A percentile compares a stretch with the other conserved stretches of the same genome.
Conservation (phyloP, 2,797 vertebrate species). For the Gobio occitaniae region DNA sequence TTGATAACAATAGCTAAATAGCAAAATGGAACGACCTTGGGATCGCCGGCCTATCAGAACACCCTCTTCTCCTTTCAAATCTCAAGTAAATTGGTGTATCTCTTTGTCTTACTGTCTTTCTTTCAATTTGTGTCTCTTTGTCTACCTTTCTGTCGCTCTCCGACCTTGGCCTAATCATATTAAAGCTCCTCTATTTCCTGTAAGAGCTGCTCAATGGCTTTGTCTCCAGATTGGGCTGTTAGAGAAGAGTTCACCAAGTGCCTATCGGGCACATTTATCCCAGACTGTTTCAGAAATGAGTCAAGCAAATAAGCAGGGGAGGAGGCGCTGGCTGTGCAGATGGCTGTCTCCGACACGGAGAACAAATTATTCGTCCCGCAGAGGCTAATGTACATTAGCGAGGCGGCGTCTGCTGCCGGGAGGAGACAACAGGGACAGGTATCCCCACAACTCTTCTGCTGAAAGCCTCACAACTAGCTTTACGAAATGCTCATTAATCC, state of each 20-base stretch:
- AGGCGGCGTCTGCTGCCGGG: conserved; percentile 33
- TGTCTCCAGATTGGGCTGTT: conserved; percentile 75
- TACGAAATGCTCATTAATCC: conserved; percentile 59
- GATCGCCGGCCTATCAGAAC: neutral
- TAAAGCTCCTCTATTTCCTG: conserved; percentile 77
- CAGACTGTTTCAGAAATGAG: conserved; percentile 62
- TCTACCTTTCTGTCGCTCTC: conserved; percentile 56
- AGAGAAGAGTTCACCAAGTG: conserved; percentile 76
- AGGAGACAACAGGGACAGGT: conserved; percentile 48
- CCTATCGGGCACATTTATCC: conserved; percentile 79
- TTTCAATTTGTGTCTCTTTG: conserved; percentile 25
- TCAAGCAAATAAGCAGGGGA: conserved; percentile 80
- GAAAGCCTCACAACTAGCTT: conserved; percentile 32
- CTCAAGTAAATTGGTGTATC: conserved; percentile 19
- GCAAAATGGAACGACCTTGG: neutral
- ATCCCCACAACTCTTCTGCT: conserved; percentile 46
- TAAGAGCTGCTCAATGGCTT: conserved; percentile 76
- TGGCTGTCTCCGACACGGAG: conserved; percentile 43
- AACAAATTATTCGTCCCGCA: conserved; percentile 59
- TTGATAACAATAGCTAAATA: neutral
- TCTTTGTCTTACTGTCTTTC: conserved; percentile 21
- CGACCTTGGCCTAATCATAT: conserved; percentile 73
- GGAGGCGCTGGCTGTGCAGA: conserved; percentile 63
- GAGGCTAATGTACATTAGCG: conserved; percentile 74
- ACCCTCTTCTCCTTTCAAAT: conserved; percentile 12